These are phyloP conservation scores for Fopius arisanus DNA, from an alignment of 1,140 invertebrate species.

Conservation along the genomic window DNA sequence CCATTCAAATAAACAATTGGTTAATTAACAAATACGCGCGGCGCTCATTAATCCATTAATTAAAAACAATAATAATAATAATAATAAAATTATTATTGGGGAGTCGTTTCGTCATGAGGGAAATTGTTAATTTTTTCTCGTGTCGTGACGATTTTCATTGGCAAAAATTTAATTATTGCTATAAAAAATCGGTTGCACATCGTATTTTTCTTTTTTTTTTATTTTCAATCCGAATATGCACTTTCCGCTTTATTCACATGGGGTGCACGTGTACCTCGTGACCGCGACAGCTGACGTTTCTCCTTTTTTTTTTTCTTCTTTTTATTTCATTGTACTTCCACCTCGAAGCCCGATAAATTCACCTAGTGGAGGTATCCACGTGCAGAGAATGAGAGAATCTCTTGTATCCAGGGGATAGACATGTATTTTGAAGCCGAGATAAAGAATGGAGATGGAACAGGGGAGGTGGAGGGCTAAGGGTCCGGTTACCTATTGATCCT, in stretches of 20 bases:
- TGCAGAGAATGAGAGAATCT: not conserved
- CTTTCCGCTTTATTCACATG: not conserved
- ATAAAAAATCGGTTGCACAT: too few species aligned
- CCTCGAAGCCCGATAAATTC: not conserved
- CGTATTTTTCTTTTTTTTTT: too few species aligned
- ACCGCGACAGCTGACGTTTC: conserved; percentile 4
- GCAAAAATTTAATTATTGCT: too few species aligned
- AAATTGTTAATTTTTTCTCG: too few species aligned
- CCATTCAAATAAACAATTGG: too few species aligned
- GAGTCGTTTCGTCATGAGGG: too few species aligned
- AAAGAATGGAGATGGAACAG: not conserved
- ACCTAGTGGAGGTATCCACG: not conserved
- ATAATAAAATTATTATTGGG: too few species aligned
- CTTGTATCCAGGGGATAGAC: too few species aligned
- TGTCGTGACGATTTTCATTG: not conserved
- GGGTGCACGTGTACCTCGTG: not conserved
- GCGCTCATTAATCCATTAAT: too few species aligned
- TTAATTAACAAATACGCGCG: too few species aligned
- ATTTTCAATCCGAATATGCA: not conserved
- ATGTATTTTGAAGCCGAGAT: not conserved
- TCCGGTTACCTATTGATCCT: conserved; percentile 9
- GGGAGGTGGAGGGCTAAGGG: not conserved
- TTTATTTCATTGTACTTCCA: not conserved
- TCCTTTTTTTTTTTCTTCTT: not conserved
- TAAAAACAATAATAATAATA: too few species aligned